Conservation (phyloP, 2,113 vertebrate species). For the Engraulis encrasicolus region DNA sequence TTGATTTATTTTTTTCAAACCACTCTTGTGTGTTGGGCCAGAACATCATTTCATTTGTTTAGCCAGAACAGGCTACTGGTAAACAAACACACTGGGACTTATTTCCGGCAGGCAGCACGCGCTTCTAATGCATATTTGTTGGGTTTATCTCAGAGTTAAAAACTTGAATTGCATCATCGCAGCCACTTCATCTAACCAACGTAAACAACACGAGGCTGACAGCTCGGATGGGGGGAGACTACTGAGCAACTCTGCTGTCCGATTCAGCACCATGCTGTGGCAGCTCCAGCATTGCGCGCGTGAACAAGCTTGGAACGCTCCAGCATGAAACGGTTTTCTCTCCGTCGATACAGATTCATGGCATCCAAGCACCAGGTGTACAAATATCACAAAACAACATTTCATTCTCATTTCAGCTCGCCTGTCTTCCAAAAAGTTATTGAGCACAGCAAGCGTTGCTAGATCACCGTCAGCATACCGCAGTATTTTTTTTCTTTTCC, state of each 20-base stretch:
- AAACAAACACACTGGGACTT: not conserved
- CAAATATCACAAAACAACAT: not conserved
- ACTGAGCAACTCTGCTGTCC: slow-evolving; percentile 27
- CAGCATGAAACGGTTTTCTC: not conserved
- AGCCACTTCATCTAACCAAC: no score
- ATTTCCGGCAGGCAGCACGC: not conserved
- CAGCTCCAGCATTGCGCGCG: not conserved
- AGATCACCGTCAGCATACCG: not conserved
- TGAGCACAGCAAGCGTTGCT: not conserved
- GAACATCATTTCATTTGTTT: not conserved
- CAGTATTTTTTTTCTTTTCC: not conserved
- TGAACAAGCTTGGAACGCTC: not conserved
- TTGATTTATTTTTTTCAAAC: not conserved
- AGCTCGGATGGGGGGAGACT: not conserved
- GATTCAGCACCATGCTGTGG: slow-evolving; percentile 44
- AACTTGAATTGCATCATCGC: no score
- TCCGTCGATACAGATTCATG: not conserved
- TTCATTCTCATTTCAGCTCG: not conserved
- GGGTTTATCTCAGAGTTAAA: not conserved
- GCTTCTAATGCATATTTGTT: not conserved
- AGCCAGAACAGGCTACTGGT: not conserved
- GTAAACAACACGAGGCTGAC: not conserved
- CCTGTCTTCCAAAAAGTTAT: not conserved
- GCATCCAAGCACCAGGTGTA: not conserved
- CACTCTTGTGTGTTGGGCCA: not conserved